These are phyloP conservation scores for Chiloscyllium plagiosum DNA, from an alignment of 2,113 vertebrate species.

Conservation along the genomic window DNA sequence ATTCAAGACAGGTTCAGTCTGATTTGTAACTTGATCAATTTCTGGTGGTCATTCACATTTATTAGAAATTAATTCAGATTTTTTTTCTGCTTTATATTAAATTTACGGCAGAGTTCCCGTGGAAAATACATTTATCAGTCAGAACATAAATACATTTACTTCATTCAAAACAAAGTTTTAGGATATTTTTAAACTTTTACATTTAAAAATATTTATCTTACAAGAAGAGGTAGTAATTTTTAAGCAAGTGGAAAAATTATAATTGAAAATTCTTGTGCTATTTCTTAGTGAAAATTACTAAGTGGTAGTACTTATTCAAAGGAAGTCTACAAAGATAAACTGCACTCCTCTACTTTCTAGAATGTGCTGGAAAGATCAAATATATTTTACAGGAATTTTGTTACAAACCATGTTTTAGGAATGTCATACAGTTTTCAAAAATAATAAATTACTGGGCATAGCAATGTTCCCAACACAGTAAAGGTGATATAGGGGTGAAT, in stretches of 20 bases:
- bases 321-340: not conserved
- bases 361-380: not conserved
- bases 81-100: not conserved
- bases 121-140: not conserved
- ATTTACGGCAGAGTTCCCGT: not conserved
- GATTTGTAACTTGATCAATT: not conserved
- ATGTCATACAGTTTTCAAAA: not conserved
- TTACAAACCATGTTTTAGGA: not conserved
- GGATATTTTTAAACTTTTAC: not conserved
- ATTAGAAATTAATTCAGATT: not conserved
- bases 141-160: not conserved
- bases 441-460: not conserved
- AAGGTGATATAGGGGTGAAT: not conserved
- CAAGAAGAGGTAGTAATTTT: not conserved
- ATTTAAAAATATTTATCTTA: not conserved
- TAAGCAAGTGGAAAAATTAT: not conserved
- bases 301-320: not conserved
- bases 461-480: not conserved
- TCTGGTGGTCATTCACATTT: not conserved
- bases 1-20: not conserved
- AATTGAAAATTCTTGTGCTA: not conserved
- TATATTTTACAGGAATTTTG: not conserved
- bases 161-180: not conserved
- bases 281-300: not conserved
- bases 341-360: not conserved